Base-by-base conservation (phyloP, 2,113 vertebrate genomes). In the Pyrgilauda ruficollis region DNA sequence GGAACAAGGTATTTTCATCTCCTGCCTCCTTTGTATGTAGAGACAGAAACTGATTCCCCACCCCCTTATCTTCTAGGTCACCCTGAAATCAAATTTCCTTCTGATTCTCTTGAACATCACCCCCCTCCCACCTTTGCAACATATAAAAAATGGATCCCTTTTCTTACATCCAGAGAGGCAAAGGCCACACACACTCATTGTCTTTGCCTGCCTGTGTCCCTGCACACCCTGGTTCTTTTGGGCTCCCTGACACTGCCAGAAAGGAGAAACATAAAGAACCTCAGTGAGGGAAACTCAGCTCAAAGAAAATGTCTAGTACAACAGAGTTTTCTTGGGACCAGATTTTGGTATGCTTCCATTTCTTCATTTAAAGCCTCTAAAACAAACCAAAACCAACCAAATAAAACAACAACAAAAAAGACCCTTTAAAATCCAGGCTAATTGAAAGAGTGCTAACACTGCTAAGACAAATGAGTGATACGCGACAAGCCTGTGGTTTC, bases 401-500 rank as follows among this genome's bases (percentile, higher is more conserved):
- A 15, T 7, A 47, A 83, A 87, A 66, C 22, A 76, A 59, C 27
- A 76, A 59, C 26, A 82, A 79, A 47, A 39, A 63, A 41, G 76
- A 90, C 69, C 64, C 91, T 96, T 93, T 70, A 89, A 86, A 90
- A 81, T 33, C 55, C 55, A 81, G 87, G 43, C 75, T 94, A 80
- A 89, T 90, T 93, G 82, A 90, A 43, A 84, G 96, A 95, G 79
- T 77, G 93, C 77, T 97, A 96, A 96, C 82, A 96, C 74, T 43
- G 56, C 21, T n/a, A 74, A 96, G 83, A 94, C 73, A 92, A 92
- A 90, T 72, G 81, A 95, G 91, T 90, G 90, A 97, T 94, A 94
- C 0, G 4, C 46, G 9, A 94, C 91, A 89, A 93, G 93, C 90
- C 93, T 95, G 95, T 41, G 90, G 94, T 94, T 97, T 93, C 85